Percentiles rank a stretch among this genome's conserved stretches.
These are phyloP conservation scores for Sebastes iracundus DNA, from an alignment of 2,797 vertebrate species.

Conservation along the genomic window DNA sequence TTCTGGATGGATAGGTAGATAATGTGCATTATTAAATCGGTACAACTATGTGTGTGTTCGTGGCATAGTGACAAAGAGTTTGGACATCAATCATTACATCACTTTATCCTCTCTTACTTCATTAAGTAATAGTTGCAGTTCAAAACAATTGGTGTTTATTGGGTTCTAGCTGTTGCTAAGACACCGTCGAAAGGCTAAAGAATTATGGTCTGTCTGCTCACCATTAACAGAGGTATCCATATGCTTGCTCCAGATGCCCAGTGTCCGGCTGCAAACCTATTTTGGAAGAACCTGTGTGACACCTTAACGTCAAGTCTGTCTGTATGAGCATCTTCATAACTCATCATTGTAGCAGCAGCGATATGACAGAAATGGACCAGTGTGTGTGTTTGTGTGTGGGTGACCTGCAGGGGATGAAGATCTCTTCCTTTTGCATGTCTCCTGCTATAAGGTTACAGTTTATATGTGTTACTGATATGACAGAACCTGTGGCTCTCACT, in stretches of 20 bases:
- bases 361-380: background rate
- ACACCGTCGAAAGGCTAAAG: constrained; percentile 49
- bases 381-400: background rate
- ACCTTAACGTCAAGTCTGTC: background rate
- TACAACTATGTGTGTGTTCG: background rate
- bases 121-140: constrained; percentile 46
- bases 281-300: constrained; percentile 14
- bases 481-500: constrained; percentile 30
- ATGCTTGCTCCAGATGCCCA: constrained; percentile 73
- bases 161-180: constrained; percentile 70
- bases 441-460: constrained; percentile 46
- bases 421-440: constrained; percentile 10
- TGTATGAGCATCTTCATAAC: constrained; percentile 10
- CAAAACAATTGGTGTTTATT: constrained; percentile 60
- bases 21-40: background rate
- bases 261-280: constrained; percentile 13
- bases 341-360: background rate
- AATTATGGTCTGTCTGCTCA: constrained; percentile 62
- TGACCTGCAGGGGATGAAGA: constrained; percentile 10
- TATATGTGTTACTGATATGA: constrained; percentile 52
- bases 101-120: constrained; percentile 36
- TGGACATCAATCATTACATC: constrained; percentile 26
- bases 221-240: constrained; percentile 65
- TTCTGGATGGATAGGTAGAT: background rate
- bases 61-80: background rate